These are phyloP conservation scores for Entomobrya multifasciata DNA, from an alignment of 2,888 invertebrate genomes.

Conservation along the genomic window DNA sequence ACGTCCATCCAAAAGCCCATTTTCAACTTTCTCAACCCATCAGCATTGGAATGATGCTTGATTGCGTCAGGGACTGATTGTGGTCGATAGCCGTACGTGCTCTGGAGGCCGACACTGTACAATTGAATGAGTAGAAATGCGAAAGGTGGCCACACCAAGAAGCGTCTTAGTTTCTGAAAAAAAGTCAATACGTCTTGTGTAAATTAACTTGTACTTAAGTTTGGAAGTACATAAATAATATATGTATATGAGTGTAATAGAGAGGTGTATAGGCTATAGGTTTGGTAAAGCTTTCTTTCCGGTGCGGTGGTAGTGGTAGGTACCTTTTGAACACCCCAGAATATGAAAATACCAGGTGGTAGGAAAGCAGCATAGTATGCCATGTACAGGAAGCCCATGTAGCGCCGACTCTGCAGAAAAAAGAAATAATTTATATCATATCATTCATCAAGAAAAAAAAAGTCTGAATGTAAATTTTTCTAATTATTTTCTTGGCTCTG, in stretches of 20 bases:
- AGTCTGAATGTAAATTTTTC: not conserved
- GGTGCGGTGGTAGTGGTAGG: not conserved
- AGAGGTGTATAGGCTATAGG: not conserved
- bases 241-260: too few species aligned
- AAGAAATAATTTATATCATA: not conserved
- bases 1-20: conserved; percentile 62
- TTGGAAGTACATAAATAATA: not conserved
- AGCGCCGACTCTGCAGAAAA: conserved; percentile 48
- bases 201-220: not conserved
- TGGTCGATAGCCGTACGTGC: conserved; percentile 63
- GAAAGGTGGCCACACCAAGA: conserved; percentile 71
- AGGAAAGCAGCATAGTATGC: conserved; percentile 74
- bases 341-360: conserved; percentile 74
- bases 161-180: conserved; percentile 72
- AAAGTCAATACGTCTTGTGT: not conserved
- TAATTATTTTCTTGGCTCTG: not conserved
- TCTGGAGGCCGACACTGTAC: conserved; percentile 67
- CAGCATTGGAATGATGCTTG: conserved; percentile 32
- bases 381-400: conserved; percentile 73
- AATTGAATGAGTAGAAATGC: conserved; percentile 69
- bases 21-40: conserved; percentile 43
- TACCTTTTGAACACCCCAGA: conserved; percentile 76
- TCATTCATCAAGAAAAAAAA: not conserved
- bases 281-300: not conserved
- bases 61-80: conserved; percentile 66